Evolutionary conservation across 64 coral and sea anemone genomes (phyloP).

Genomic region (Montipora cactus): DNA sequence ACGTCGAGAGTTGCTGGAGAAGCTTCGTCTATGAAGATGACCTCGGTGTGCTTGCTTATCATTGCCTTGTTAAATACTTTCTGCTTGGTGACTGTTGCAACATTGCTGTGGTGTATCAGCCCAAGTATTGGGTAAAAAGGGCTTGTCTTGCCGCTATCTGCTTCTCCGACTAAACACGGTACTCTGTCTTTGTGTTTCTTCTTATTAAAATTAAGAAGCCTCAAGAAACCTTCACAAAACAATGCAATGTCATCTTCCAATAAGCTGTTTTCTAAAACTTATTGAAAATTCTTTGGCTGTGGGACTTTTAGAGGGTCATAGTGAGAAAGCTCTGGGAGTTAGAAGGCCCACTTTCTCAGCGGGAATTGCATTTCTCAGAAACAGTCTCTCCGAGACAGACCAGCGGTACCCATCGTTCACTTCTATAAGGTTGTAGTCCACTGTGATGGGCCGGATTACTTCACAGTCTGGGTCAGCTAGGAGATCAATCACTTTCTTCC

Average conservation of each 20-base stretch:
- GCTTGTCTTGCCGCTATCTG: conserved; percentile 45
- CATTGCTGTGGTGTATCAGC: conserved; percentile 14
- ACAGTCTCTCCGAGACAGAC: too few species aligned
- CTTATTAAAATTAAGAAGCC: conserved; percentile 29
- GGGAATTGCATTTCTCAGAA: neutral
- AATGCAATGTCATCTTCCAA: too few species aligned
- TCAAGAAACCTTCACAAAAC: too few species aligned
- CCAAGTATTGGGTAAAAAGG: conserved; percentile 15
- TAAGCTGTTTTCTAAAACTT: conserved; percentile 54
- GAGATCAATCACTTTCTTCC: neutral
- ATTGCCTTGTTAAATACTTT: conserved; percentile 42
- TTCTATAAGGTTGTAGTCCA: too few species aligned
- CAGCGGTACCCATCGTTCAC: too few species aligned
- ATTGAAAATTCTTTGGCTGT: conserved; percentile 46
- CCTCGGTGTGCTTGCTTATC: conserved; percentile 24
- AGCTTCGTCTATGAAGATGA: neutral
- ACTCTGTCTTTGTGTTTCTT: conserved; percentile 57
- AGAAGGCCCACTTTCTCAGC: conserved; percentile 15
- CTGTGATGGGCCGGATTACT: too few species aligned
- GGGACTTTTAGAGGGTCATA: conserved; percentile 18
- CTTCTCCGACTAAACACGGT: conserved; percentile 1
- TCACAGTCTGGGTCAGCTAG: neutral
- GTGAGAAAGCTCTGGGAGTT: conserved; percentile 20
- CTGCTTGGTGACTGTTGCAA: conserved; percentile 33
- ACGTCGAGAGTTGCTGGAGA: neutral